Evolutionary conservation across 53 echinoderm and acorn worm species (phyloP), one percentile per base, ranked within the genome.

Genomic region (Apostichopus leukothele): DNA sequence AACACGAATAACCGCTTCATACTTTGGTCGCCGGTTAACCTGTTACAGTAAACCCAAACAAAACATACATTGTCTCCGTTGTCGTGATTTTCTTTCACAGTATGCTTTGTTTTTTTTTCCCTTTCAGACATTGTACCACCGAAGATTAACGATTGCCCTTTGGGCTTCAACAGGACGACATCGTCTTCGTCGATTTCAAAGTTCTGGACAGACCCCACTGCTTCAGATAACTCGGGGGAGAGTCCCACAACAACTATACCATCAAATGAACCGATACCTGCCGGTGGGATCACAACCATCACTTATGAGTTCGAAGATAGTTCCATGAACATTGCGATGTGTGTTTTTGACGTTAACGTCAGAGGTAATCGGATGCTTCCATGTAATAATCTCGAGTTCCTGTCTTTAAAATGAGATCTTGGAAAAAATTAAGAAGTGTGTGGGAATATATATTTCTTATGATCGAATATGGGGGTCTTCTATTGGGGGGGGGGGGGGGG

Each of bases 181-280:
- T 85, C 85, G 3, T 67, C 67, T 6, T 60, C 71, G 11, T 63
- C 85, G 9, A 26, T 85, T 12, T 12, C 57, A 50, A 85, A 50
- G 68, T 85, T 85, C 67, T 85, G 85, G 85, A 39, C 66, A n/a
- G 85, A 85, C 23, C 85, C 85, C 13, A 85, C 85, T 67, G 85
- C 85, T 18, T 67, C 85, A n/a, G 85, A 85, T 67, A 85, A 85
- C 50, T 85, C 85, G 5, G 85, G 85, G 67, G 85, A 68, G 10
- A 50, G 10, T 50, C 85, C 67, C 39, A 66, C 50, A 12, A 21
- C 67, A 25, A 85, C 85, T 4, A 27, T 27, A 9, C 85, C 85
- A 11, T 85, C 85, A 13, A 67, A 67, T 25, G 85, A 85, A 66
- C 85, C 85, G 6, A 7, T 85, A 12, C 50, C 23, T 12, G 85